Evolutionary conservation across 2,797 vertebrate species (phyloP).

Genomic region (Notoglanidium macrostoma): DNA sequence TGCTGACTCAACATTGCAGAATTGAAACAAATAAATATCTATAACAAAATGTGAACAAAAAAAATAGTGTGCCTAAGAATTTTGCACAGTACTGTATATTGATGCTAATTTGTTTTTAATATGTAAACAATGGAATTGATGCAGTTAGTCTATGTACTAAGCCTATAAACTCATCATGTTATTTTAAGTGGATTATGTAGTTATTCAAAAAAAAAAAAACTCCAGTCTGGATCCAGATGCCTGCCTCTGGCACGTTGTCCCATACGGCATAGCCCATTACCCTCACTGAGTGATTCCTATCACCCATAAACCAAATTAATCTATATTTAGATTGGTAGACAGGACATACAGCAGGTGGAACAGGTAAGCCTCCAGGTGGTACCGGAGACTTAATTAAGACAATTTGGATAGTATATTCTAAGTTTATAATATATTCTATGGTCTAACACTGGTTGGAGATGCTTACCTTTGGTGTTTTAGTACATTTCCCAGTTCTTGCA

Average conservation of each 20-base stretch:
- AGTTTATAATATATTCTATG: background rate
- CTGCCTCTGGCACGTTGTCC: constrained; percentile 52
- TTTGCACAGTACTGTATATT: no score
- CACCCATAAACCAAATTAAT: constrained; percentile 51
- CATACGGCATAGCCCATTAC: constrained; percentile 49
- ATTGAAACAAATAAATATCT: background rate
- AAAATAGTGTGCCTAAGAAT: no score
- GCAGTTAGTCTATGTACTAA: background rate
- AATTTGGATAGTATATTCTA: constrained; percentile 3
- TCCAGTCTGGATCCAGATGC: constrained; percentile 38
- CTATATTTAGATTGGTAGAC: constrained; percentile 50
- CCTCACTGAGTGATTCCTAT: constrained; percentile 53
- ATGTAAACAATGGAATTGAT: background rate
- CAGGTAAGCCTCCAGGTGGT: constrained; percentile 23
- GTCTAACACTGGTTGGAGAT: background rate
- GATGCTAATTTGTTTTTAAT: background rate
- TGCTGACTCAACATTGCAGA: no score
- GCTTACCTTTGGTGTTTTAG: constrained; percentile 79
- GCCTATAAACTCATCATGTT: constrained; percentile 4
- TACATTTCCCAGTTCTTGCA: constrained; percentile 78
- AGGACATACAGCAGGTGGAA: constrained; percentile 35
- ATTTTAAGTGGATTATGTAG: background rate
- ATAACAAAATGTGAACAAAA: no score
- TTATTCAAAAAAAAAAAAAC: background rate
- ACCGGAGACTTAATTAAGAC: constrained; percentile 10